Base-by-base conservation (phyloP, 2,113 vertebrate species). In the Dermatemys mawii region DNA sequence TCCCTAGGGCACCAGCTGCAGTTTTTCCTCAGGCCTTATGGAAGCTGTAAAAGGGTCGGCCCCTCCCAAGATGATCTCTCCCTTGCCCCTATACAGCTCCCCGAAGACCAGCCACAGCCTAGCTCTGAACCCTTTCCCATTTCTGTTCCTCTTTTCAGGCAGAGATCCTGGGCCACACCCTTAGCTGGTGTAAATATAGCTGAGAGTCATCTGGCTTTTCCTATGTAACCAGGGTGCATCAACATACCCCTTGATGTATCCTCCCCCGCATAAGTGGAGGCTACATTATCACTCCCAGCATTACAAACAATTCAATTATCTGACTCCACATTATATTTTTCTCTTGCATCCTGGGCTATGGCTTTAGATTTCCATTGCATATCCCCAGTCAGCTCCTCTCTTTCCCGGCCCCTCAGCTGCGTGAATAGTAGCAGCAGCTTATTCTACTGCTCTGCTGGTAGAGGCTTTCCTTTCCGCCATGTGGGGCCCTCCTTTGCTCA, bases 351-450 rank as follows among this genome's bases (percentile, higher is more conserved):
- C 80, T 6, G 22, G 27, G 32, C 49, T 38, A 9, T 6, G 38
- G 76, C 11, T 24, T 22, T n/a, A 6, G 0, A 13, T 38, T 44
- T 22, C n/a, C 78, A 5, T 49, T 9, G 8, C n/a, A 5, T 2
- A 21, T 32, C 48, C 44, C 54, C 55, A 8, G 26, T 17, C 21
- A 11, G 17, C 41, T 44, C 50, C 27, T 8, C 17, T 9, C 10
- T 35, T 41, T 81, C 50, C 10, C 48, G 46, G 17, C 60, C 38
- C 55, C 12, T 17, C n/a, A 49, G 24, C 29, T 14, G 12, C 11
- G 11, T 8, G 5, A 11, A 17, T 7, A 4, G 38, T 10, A 10
- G 4, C 32, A 19, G 8, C 85, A 24, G n/a, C 3, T n/a, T 13
- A 35, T 27, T 12, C 26, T 12, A 6, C 24, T 76, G 24, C 13